Percentiles rank a stretch among this genome's conserved stretches.
Evolutionary conservation across 1,140 invertebrate species (phyloP).

Genomic region (Marisa cornuarietis): DNA sequence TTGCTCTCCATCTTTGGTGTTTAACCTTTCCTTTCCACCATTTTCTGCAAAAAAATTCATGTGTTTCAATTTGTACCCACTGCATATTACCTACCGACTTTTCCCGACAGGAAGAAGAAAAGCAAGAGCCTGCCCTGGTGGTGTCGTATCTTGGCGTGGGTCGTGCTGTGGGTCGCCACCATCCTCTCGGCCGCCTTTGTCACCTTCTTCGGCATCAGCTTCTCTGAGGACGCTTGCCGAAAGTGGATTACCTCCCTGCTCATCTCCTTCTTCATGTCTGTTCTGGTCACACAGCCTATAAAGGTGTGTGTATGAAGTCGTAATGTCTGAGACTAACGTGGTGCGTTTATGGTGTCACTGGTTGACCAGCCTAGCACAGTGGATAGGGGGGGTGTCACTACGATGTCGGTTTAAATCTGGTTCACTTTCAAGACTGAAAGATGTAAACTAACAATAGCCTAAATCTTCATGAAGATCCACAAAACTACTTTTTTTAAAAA

Average conservation of each 20-base stretch:
- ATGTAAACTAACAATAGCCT: neutral
- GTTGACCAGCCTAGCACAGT: too few species aligned
- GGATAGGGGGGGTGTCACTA: too few species aligned
- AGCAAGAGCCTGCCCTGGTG: conserved; percentile 68
- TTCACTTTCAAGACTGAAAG: too few species aligned
- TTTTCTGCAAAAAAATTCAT: too few species aligned
- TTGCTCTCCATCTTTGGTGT: too few species aligned
- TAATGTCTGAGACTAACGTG: neutral
- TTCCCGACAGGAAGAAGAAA: conserved; percentile 50
- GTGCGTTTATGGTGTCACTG: too few species aligned
- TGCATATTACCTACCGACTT: neutral
- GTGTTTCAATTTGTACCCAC: too few species aligned
- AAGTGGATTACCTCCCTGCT: conserved; percentile 72
- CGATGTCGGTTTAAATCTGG: too few species aligned
- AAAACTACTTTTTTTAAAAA: too few species aligned
- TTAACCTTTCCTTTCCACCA: too few species aligned
- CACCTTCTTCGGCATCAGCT: conserved; percentile 70
- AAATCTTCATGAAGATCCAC: too few species aligned
- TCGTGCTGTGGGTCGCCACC: conserved; percentile 65
- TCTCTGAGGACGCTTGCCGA: conserved; percentile 70
- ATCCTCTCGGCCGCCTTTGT: conserved; percentile 68
- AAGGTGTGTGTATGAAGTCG: conserved; percentile 61
- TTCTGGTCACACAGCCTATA: conserved; percentile 71
- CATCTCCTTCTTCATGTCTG: conserved; percentile 70
- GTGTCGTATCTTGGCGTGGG: conserved; percentile 68